Evolutionary conservation across 2,113 vertebrate genomes (phyloP).

Genomic region (Hiodon alosoides): DNA sequence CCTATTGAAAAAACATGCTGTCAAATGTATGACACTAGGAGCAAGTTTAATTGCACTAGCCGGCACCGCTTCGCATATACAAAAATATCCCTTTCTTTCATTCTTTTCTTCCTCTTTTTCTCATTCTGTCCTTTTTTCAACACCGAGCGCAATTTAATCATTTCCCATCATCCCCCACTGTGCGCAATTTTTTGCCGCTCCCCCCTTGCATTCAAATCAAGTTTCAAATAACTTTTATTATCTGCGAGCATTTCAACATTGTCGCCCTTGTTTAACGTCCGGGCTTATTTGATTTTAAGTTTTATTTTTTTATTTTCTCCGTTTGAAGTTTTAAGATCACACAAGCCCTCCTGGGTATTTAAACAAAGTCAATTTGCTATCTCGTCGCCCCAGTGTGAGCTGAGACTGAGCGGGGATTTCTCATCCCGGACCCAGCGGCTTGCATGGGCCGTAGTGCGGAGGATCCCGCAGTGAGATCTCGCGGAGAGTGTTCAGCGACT

Average conservation of each 20-base stretch:
- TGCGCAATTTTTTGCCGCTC: slow-evolving; percentile 16
- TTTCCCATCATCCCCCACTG: background rate
- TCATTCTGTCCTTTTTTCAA: background rate
- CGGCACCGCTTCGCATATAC: too few relatives aligned
- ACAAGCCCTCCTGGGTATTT: slow-evolving; percentile 33
- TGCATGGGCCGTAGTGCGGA: background rate
- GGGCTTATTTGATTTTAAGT: slow-evolving; percentile 15
- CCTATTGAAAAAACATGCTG: background rate
- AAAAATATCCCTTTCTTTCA: background rate
- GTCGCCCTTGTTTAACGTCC: slow-evolving; percentile 45
- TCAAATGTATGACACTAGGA: background rate
- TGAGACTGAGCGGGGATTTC: background rate
- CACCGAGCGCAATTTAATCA: background rate
- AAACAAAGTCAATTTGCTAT: slow-evolving; percentile 47
- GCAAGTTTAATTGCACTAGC: too few relatives aligned
- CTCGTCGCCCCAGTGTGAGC: slow-evolving; percentile 21
- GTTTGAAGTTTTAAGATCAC: slow-evolving; percentile 33
- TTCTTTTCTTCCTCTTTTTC: background rate
- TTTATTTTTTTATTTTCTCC: slow-evolving; percentile 34
- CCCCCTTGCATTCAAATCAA: slow-evolving; percentile 39
- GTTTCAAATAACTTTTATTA: slow-evolving; percentile 52
- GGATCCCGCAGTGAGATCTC: background rate
- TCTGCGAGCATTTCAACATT: slow-evolving; percentile 49
- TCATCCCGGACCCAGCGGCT: background rate
- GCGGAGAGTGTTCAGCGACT: too few relatives aligned